Percentiles rank a stretch among this genome's conserved stretches.
Evolutionary conservation across 2,797 vertebrate genomes (phyloP).

Genomic region (Pantherophis vulpinus): DNA sequence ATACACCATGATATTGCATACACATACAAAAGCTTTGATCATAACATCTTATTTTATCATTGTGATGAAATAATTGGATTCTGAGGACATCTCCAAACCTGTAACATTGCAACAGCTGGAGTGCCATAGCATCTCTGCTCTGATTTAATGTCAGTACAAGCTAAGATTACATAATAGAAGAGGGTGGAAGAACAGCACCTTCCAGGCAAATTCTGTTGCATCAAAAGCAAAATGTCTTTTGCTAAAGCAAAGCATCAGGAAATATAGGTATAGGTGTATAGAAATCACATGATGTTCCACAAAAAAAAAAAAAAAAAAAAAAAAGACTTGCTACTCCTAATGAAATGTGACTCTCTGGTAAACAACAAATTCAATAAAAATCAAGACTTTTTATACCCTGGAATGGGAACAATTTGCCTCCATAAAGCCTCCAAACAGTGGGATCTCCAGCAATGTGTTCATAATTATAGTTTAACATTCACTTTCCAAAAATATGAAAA

Average conservation of each 20-base stretch:
- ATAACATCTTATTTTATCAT: background rate
- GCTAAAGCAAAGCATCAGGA: background rate
- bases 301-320: background rate
- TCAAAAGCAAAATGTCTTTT: background rate
- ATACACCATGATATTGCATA: background rate
- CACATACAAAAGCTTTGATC: background rate
- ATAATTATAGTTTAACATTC: background rate
- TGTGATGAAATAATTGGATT: background rate
- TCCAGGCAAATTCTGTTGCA: background rate
- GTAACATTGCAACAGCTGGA: background rate
- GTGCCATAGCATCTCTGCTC: background rate
- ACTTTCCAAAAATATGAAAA: background rate
- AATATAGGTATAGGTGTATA: background rate
- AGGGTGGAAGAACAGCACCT: background rate
- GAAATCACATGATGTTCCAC: background rate
- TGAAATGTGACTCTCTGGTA: background rate
- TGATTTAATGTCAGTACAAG: background rate
- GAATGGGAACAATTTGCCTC: background rate
- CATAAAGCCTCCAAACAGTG: background rate
- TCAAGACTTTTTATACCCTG: background rate
- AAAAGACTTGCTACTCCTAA: background rate
- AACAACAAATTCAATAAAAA: background rate
- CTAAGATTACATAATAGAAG: background rate
- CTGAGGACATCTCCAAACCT: background rate
- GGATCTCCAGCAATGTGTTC: background rate